A percentile compares a stretch with the other conserved stretches of the same genome.
phyloP scores from a whole-genome alignment of 2,888 invertebrate genomes.

The Napeogenes inachia region DNA sequence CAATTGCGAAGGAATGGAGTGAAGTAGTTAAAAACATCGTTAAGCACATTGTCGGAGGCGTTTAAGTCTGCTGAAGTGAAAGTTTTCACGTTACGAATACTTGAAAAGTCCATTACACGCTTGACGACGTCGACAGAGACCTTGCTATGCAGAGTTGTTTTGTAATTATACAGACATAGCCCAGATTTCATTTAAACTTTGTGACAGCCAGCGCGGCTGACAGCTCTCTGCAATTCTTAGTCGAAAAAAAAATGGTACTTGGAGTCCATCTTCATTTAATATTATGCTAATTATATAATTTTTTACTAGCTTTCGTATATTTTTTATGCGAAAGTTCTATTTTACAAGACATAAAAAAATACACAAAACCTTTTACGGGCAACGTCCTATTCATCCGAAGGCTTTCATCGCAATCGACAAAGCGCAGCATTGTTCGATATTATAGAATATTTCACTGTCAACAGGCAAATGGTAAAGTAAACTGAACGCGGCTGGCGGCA shows the following conservation, averaged over 20 bases:
- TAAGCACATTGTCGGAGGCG: conserved; percentile 71
- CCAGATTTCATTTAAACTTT: conserved; percentile 72
- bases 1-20: conserved; percentile 55
- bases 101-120: conserved; percentile 76
- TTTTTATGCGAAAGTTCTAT: not conserved
- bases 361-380: conserved; percentile 17
- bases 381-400: conserved; percentile 25
- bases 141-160: conserved; percentile 60
- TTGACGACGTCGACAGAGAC: conserved; percentile 59
- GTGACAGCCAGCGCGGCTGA: conserved; percentile 57
- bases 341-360: conserved; percentile 9
- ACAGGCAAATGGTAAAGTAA: conserved; percentile 37
- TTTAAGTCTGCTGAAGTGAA: conserved; percentile 64
- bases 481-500: conserved; percentile 30
- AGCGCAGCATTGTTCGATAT: conserved; percentile 31
- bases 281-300: not conserved
- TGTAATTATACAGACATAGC: conserved; percentile 71
- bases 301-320: not conserved
- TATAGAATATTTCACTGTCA: conserved; percentile 33
- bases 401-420: conserved; percentile 33
- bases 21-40: conserved; percentile 73
- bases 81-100: conserved; percentile 74
- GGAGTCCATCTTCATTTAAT: not conserved
- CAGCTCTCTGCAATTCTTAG: conserved; percentile 52
- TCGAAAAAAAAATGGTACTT: conserved; percentile 48